Conservation (phyloP, 2,113 vertebrate species). For the Sapajus apella region DNA sequence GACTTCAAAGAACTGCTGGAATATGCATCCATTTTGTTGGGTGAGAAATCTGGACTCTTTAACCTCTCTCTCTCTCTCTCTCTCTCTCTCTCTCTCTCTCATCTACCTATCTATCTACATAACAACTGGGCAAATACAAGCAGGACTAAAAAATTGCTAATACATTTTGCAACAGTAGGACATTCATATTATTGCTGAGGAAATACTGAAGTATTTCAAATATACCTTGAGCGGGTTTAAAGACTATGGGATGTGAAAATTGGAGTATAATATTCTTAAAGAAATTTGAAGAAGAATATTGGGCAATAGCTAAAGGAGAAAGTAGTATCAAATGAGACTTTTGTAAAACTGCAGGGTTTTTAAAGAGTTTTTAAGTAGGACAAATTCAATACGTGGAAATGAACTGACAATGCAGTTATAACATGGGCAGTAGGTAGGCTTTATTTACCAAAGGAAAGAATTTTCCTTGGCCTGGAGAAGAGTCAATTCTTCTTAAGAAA, state of each 20-base stretch:
- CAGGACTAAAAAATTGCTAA: not conserved
- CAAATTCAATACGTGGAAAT: not conserved
- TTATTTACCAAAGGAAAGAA: not conserved
- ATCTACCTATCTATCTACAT: no score
- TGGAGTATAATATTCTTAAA: not conserved
- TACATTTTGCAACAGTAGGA: not conserved
- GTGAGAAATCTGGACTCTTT: not conserved
- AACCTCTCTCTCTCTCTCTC: no score
- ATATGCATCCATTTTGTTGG: not conserved
- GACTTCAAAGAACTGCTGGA: rapidly evolving
- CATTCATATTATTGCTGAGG: not conserved
- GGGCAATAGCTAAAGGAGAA: not conserved
- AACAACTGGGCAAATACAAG: not conserved
- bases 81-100: no score
- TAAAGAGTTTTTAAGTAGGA: not conserved
- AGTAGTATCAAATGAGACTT: not conserved
- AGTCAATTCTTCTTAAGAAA: not conserved
- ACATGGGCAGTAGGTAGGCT: not conserved
- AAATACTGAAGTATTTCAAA: not conserved
- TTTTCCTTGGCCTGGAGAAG: not conserved
- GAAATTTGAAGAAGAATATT: not conserved
- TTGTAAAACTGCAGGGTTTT: not conserved
- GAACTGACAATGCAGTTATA: not conserved
- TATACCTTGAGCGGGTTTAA: not conserved
- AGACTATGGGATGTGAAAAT: not conserved